Percentiles rank a stretch among this genome's conserved stretches.
Evolutionary conservation across 2,888 invertebrate species (phyloP).

Genomic region (Chesias legatella): DNA sequence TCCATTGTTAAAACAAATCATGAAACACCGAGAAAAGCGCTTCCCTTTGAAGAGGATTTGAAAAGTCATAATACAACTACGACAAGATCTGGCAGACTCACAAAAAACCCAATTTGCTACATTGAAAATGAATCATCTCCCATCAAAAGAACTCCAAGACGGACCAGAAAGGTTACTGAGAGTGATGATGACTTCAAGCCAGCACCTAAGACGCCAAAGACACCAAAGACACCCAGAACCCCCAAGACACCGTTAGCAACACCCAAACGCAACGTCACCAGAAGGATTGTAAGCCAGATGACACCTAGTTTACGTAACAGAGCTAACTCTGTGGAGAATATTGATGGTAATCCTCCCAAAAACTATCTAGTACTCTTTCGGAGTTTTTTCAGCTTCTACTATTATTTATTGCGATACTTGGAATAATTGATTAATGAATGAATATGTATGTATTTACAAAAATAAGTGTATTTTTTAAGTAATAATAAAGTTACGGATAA

Average conservation of each 20-base stretch:
- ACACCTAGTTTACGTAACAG: slow-evolving; percentile 61
- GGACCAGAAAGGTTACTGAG: slow-evolving; percentile 39
- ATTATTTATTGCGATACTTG: too few relatives aligned
- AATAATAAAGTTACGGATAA: too few relatives aligned
- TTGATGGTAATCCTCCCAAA: slow-evolving; percentile 48
- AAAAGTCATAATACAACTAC: slow-evolving; percentile 39
- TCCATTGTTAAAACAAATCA: slow-evolving; percentile 45
- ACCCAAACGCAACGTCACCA: slow-evolving; percentile 50
- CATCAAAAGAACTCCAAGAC: slow-evolving; percentile 52
- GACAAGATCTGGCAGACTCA: slow-evolving; percentile 46
- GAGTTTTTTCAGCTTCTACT: too few relatives aligned
- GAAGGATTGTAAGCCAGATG: slow-evolving; percentile 56
- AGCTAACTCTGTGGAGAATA: slow-evolving; percentile 60
- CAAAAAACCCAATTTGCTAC: slow-evolving; percentile 46
- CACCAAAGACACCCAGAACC: slow-evolving; percentile 42
- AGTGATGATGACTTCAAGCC: slow-evolving; percentile 62
- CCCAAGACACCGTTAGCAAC: slow-evolving; percentile 43
- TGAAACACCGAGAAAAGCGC: slow-evolving; percentile 59
- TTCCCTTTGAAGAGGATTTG: slow-evolving; percentile 56
- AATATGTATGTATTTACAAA: too few relatives aligned
- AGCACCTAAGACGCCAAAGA: slow-evolving; percentile 38
- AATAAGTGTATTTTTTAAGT: too few relatives aligned
- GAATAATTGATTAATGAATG: too few relatives aligned
- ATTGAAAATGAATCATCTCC: slow-evolving; percentile 52
- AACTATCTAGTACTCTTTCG: too few relatives aligned